Conservation (phyloP, 2,797 vertebrate genomes). For the Rhinophrynus dorsalis region DNA sequence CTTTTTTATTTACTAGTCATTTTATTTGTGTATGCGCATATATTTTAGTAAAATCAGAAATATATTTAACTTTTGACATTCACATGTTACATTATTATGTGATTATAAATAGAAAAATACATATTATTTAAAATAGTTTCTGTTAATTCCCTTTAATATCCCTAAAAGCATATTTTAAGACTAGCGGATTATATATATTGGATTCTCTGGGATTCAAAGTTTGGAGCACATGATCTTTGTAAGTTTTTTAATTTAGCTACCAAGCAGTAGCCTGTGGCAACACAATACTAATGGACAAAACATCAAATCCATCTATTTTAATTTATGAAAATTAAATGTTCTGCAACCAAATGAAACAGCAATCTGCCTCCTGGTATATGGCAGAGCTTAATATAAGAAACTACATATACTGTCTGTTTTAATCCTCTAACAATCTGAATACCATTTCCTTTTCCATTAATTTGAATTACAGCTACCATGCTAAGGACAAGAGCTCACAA, state of each 20-base stretch:
- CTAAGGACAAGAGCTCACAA: not conserved
- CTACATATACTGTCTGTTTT: constrained; percentile 6
- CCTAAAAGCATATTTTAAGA: not conserved
- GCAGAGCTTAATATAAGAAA: constrained; percentile 51
- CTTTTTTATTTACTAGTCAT: no score
- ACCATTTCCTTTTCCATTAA: constrained; percentile 32
- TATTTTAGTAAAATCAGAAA: no score
- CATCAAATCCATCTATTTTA: constrained; percentile 48
- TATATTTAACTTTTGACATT: no score
- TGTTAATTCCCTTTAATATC: no score
- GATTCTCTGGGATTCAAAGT: constrained; percentile 18
- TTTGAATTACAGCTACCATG: not conserved
- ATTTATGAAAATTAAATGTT: constrained; percentile 56
- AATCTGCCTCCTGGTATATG: constrained; percentile 19
- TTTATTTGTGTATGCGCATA: no score
- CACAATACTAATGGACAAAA: constrained; percentile 49
- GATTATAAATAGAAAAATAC: no score
- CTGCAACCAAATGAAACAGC: constrained; percentile 39
- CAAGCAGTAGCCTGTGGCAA: constrained; percentile 34
- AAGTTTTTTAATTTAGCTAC: constrained; percentile 51
- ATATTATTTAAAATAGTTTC: no score
- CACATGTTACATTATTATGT: no score
- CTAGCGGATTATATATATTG: not conserved
- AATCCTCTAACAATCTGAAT: constrained; percentile 6
- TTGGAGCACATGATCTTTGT: constrained; percentile 2